phyloP scores from a whole-genome alignment of 2,797 vertebrate genomes.

The Choloepus didactylus region DNA sequence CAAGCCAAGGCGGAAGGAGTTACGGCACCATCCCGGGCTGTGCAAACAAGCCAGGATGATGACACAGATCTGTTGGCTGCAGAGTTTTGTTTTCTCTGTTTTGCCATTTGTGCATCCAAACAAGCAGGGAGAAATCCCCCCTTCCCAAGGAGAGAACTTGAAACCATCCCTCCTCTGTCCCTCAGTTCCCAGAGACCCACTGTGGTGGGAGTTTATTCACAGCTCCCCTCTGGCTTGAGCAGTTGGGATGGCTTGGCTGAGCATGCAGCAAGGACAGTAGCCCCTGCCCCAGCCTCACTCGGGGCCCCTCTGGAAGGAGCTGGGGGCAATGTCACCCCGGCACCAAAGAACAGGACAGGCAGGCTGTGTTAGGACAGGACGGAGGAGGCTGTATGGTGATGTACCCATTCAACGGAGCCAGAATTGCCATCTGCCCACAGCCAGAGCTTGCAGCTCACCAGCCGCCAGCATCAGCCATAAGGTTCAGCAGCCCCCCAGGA shows the following conservation, averaged over 20 bases:
- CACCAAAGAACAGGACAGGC: too few species aligned
- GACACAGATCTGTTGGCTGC: too few species aligned
- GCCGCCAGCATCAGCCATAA: fast-evolving
- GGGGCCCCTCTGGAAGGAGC: too few species aligned
- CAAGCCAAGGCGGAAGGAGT: background rate
- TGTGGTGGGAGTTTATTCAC: too few species aligned
- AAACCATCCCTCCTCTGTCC: too few species aligned
- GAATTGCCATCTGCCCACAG: background rate
- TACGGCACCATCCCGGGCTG: fast-evolving
- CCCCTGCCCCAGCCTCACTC: fast-evolving
- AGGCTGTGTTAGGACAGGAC: fast-evolving
- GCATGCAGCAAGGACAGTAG: fast-evolving
- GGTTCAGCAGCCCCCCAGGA: background rate
- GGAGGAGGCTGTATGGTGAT: fast-evolving
- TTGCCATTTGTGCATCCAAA: too few species aligned
- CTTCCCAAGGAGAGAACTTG: too few species aligned
- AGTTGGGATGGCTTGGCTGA: background rate
- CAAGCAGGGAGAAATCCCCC: background rate
- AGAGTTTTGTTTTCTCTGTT: background rate
- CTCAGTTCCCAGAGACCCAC: fast-evolving
- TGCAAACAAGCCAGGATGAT: background rate
- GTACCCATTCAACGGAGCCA: fast-evolving
- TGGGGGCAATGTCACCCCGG: too few species aligned
- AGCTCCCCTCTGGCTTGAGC: fast-evolving
- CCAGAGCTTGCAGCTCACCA: fast-evolving